Conservation (phyloP, 2,888 invertebrate species). For the Tetragnatha montana region DNA sequence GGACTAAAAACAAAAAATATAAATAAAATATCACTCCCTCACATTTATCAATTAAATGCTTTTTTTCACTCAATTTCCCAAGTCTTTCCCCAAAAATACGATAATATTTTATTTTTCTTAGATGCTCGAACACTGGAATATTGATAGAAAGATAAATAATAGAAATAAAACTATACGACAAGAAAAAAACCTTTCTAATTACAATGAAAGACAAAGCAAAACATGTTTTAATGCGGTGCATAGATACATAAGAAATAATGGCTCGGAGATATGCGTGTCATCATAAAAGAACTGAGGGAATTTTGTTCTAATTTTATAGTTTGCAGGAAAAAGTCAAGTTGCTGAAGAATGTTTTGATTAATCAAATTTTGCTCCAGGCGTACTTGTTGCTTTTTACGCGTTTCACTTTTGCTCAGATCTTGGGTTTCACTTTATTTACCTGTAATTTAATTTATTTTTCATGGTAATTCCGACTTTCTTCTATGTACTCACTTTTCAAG, state of each 20-base stretch:
- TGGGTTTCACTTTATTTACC: background rate
- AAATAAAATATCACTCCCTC: too few relatives aligned
- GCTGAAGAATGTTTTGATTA: constrained; percentile 20
- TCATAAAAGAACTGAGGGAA: constrained; percentile 8
- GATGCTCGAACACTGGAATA: too few relatives aligned
- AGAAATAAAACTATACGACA: too few relatives aligned
- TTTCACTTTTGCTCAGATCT: background rate
- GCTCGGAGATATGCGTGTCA: background rate
- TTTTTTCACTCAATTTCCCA: too few relatives aligned
- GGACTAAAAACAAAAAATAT: too few relatives aligned
- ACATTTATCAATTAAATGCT: too few relatives aligned
- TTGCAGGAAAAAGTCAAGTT: background rate
- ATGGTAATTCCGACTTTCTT: background rate
- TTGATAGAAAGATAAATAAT: too few relatives aligned
- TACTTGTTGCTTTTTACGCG: background rate
- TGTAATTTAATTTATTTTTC: background rate
- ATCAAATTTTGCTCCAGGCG: constrained; percentile 15
- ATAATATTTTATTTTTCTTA: too few relatives aligned
- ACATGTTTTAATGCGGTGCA: background rate
- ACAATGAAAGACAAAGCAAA: background rate
- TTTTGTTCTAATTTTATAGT: constrained; percentile 9
- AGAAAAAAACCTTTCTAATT: background rate
- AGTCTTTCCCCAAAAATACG: too few relatives aligned
- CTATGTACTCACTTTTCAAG: background rate
- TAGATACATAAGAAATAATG: background rate